Percentiles rank a stretch among this genome's conserved stretches.
phyloP scores from a whole-genome alignment of 2,888 invertebrate species.

The Scrobipalpa atriplicella region DNA sequence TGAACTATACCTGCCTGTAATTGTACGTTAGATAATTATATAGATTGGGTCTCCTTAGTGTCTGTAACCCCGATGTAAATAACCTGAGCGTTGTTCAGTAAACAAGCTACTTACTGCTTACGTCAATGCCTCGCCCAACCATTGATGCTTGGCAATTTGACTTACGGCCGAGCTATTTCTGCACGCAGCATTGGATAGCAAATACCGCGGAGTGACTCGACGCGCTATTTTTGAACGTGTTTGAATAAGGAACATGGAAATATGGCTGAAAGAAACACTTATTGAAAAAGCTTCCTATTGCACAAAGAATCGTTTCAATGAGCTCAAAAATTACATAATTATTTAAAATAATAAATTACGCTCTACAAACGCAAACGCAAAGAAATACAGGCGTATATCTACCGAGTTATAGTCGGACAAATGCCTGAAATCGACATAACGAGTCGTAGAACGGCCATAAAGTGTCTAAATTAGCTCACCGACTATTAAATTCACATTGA shows the following conservation, averaged over 20 bases:
- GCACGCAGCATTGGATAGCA: constrained; percentile 39
- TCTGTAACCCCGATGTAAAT: constrained; percentile 83
- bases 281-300: neutral
- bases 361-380: neutral
- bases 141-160: constrained; percentile 58
- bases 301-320: neutral
- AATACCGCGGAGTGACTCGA: constrained; percentile 41
- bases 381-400: neutral
- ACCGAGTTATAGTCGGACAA: neutral
- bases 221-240: constrained; percentile 37
- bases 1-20: neutral
- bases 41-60: constrained; percentile 78
- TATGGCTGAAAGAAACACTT: neutral
- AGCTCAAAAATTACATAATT: too few species aligned
- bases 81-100: constrained; percentile 78
- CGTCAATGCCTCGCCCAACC: constrained; percentile 66
- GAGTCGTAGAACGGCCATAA: neutral
- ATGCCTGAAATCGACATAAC: neutral
- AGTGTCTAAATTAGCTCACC: constrained; percentile 9
- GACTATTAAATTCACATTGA: constrained; percentile 11
- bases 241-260: constrained; percentile 8
- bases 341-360: too few species aligned
- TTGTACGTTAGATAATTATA: constrained; percentile 71
- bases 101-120: constrained; percentile 71
- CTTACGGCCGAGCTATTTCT: constrained; percentile 57